Base-by-base conservation (phyloP, 2,888 invertebrate species). In the Dryomyza anilis region DNA sequence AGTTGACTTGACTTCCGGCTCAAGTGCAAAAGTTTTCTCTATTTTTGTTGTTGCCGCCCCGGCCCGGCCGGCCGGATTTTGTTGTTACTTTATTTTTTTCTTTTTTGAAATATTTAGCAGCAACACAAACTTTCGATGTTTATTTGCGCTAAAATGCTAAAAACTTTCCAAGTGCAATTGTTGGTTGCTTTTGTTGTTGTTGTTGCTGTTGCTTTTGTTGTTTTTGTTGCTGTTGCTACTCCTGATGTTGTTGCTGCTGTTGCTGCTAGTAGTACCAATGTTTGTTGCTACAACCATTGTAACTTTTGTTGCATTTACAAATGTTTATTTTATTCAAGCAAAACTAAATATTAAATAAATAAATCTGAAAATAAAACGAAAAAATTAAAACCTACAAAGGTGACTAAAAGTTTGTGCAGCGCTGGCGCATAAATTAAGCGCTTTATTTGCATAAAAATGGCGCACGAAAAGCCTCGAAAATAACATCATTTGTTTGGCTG, bases 1-100 rank as follows among this genome's bases (percentile, higher is more conserved):
- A 33, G 19, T 55, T 39, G 21, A n/a, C n/a, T n/a, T n/a, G n/a
- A 55, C 55, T 55, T 55, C 55, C 55, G 36, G 55, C 36, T 55
- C 36, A 55, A 55, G 55, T 55, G 55, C 33, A 55, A 55, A 55
- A 55, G 36, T 55, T n/a, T n/a, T n/a, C n/a, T n/a, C n/a, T n/a
- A n/a, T n/a, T n/a, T n/a, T 55, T 21, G 39, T 36, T 36, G 55
- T 23, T 36, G 55, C 27, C 25, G 10, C 55, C 36, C n/a, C 33
- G 8, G 14, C 21, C 21, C 55, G 19, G 21, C 21, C 36, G 19
- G 29, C 14, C 23, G 30, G 30, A 19, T 53, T 10, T 30, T 10
- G 19, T 53, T 55, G 30, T 53, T 53, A 30, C 25, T 21, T 12
- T 7, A 2, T 12, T 12, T 55, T 16, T 55, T n/a, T 8, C 21